A percentile compares a stretch with the other conserved stretches of the same genome.
phyloP scores from a whole-genome alignment of 2,888 invertebrate genomes.

The Eupithecia subumbrata region DNA sequence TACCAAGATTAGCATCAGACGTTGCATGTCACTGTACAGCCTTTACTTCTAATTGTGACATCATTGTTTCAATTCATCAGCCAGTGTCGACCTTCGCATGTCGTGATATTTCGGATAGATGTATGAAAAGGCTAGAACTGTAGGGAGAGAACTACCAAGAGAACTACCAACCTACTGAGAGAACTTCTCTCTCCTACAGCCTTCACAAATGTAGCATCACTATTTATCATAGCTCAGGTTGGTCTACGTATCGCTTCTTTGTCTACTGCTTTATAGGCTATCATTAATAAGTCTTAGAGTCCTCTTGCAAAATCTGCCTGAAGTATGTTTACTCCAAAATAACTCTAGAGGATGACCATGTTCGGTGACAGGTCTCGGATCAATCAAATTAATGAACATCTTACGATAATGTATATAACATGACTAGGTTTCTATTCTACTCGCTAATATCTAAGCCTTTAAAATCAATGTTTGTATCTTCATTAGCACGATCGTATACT shows the following conservation, averaged over 20 bases:
- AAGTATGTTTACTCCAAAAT: not conserved
- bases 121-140: conserved; percentile 41
- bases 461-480: not conserved
- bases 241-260: not conserved
- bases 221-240: not conserved
- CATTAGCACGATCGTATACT: not conserved
- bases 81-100: conserved; percentile 62
- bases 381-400: not conserved
- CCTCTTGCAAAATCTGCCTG: not conserved
- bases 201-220: not conserved
- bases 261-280: not conserved
- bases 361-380: not conserved
- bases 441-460: not conserved
- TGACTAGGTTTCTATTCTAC: not conserved
- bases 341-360: not conserved
- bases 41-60: conserved; percentile 71
- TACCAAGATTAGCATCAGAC: conserved; percentile 33
- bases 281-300: not conserved
- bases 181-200: not conserved
- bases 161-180: not conserved
- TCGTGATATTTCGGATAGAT: conserved; percentile 49
- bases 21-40: conserved; percentile 57
- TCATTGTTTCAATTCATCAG: conserved; percentile 77
- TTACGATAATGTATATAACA: not conserved
- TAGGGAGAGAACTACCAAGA: not conserved